These are phyloP conservation scores for Silurus glanis DNA, from an alignment of 2,113 vertebrate species.

Conservation along the genomic window DNA sequence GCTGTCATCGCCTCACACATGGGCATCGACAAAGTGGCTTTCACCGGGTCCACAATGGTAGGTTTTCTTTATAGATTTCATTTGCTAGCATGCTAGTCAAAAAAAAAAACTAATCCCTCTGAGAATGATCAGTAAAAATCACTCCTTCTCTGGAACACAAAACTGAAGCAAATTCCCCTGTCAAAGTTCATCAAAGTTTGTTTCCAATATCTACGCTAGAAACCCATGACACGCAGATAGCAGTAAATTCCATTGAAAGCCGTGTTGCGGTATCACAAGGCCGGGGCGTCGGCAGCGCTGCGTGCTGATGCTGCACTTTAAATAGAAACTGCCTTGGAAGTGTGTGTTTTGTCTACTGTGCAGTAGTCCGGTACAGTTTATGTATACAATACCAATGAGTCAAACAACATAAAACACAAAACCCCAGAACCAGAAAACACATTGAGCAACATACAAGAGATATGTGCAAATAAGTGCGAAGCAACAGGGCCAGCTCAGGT, in stretches of 20 bases:
- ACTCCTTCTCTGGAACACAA: not conserved
- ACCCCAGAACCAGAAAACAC: not conserved
- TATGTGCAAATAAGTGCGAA: not conserved
- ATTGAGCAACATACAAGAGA: not conserved
- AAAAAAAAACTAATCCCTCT: no score
- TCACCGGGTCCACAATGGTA: conserved; percentile 98
- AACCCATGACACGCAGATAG: not conserved
- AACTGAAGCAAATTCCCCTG: not conserved
- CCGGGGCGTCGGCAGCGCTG: conserved; percentile 12
- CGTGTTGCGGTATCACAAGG: not conserved
- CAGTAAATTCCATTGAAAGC: not conserved
- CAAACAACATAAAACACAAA: conserved; percentile 6
- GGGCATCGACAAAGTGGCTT: conserved; percentile 98
- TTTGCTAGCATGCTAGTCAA: not conserved
- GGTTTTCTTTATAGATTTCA: conserved; percentile 6
- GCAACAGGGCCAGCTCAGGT: not conserved
- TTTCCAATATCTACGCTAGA: not conserved
- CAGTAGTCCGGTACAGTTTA: conserved; percentile 41
- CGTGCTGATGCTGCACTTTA: conserved; percentile 56
- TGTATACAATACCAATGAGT: not conserved
- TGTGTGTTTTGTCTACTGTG: conserved; percentile 66
- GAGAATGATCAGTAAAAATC: not conserved
- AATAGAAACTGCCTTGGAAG: conserved; percentile 60
- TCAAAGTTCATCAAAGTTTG: not conserved
- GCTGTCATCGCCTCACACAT: conserved; percentile 90